Evolutionary conservation across 64 coral and sea anemone genomes (phyloP).

Genomic region (Montipora capricornis): DNA sequence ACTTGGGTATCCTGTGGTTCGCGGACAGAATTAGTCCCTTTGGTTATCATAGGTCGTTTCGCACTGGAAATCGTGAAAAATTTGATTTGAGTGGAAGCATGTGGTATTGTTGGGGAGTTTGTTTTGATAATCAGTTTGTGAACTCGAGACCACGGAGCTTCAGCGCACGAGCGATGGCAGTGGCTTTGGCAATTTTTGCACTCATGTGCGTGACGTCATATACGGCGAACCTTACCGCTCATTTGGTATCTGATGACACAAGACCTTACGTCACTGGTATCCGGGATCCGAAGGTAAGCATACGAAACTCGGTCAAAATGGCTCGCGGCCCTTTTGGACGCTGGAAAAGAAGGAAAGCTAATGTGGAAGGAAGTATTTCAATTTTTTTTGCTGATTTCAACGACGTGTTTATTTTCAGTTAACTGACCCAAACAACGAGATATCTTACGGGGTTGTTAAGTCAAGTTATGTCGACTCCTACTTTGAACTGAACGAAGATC

Average conservation of each 20-base stretch:
- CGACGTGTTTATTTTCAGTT: conserved; percentile 30
- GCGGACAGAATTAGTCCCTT: conserved; percentile 79
- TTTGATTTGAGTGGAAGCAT: conserved; percentile 86
- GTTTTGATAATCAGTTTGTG: conserved; percentile 99
- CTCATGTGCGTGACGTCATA: conserved; percentile 91
- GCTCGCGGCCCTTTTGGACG: too few species aligned
- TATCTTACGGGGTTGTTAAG: conserved; percentile 89
- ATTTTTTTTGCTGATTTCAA: neutral
- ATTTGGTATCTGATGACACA: conserved; percentile 89
- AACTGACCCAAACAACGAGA: conserved; percentile 62
- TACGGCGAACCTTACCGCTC: conserved; percentile 90
- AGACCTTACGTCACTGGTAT: conserved; percentile 83
- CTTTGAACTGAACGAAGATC: conserved; percentile 90
- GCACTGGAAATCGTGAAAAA: neutral
- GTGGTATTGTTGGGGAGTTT: conserved; percentile 95
- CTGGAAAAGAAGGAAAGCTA: too few species aligned
- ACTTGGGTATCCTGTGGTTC: conserved; percentile 71
- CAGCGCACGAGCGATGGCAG: conserved; percentile 83
- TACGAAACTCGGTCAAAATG: too few species aligned
- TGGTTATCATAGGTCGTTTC: conserved; percentile 40
- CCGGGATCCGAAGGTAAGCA: conserved; percentile 79
- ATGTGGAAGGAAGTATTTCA: too few species aligned
- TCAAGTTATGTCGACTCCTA: conserved; percentile 92
- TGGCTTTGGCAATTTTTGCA: conserved; percentile 83
- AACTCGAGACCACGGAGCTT: conserved; percentile 66